Evolutionary conservation across 2,797 vertebrate genomes (phyloP).

Genomic region (Halcyon badia): DNA sequence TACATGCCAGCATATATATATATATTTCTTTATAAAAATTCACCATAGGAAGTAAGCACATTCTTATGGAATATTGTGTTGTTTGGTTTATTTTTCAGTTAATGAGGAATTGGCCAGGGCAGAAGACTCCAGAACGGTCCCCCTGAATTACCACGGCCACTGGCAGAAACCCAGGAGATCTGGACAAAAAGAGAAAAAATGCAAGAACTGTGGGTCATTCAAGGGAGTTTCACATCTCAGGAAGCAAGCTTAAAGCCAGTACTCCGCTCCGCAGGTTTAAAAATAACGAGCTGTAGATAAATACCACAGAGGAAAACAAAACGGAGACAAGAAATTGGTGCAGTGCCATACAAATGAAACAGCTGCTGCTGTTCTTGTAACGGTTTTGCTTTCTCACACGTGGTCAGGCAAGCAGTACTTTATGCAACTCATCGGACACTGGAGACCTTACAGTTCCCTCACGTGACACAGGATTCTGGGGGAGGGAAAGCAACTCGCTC

Average conservation of each 20-base stretch:
- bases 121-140: not conserved
- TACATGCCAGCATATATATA: not conserved
- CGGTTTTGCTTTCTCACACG: not conserved
- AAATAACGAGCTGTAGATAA: not conserved
- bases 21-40: not conserved
- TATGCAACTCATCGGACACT: not conserved
- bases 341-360: not conserved
- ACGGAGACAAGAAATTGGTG: not conserved
- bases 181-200: not conserved
- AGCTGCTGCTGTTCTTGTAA: not conserved
- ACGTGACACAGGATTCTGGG: fast-evolving
- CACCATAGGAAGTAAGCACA: not conserved
- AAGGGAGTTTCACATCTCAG: not conserved
- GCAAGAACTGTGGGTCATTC: not conserved
- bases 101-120: conserved; percentile 54
- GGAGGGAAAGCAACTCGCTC: not conserved
- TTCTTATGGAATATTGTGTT: not conserved
- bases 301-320: not conserved
- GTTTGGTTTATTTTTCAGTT: conserved; percentile 67
- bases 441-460: not conserved
- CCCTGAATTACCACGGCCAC: not conserved
- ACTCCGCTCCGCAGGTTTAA: not conserved
- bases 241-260: not conserved
- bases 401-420: not conserved
- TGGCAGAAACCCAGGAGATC: not conserved